phyloP scores from a whole-genome alignment of 2,113 vertebrate genomes.

The Lanius ludovicianus region DNA sequence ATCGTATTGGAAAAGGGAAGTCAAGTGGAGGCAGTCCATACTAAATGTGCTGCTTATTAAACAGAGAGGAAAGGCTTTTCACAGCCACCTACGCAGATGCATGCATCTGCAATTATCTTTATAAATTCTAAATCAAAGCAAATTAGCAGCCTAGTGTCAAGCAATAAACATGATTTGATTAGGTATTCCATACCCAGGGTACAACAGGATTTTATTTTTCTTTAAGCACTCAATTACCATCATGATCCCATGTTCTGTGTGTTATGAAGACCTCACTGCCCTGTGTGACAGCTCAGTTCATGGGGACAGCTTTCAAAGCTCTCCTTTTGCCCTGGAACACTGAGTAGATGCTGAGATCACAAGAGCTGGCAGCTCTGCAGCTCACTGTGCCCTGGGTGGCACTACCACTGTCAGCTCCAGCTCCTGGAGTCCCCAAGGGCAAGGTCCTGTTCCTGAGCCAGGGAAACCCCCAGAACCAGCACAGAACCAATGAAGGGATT shows the following conservation, averaged over 20 bases:
- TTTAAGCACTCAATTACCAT: not conserved
- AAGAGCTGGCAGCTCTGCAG: not conserved
- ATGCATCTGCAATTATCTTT: conserved; percentile 22
- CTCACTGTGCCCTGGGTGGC: not conserved
- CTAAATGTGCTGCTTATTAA: conserved; percentile 10
- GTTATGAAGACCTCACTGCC: not conserved
- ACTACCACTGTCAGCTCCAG: not conserved
- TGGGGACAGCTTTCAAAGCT: not conserved
- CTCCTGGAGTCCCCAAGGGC: not conserved
- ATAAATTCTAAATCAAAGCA: conserved; percentile 54
- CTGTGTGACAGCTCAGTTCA: not conserved
- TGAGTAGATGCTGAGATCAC: not conserved
- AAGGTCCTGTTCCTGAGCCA: not conserved
- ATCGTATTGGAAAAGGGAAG: not conserved
- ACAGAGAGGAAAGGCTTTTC: not conserved
- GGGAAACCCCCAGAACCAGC: not conserved
- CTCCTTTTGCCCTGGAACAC: not conserved
- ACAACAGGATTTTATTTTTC: not conserved
- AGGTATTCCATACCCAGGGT: not conserved
- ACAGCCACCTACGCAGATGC: not conserved
- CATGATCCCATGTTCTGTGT: not conserved
- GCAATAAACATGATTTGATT: conserved; percentile 61
- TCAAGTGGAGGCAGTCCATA: not conserved
- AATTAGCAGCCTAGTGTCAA: not conserved
- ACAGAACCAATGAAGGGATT: not conserved